phyloP scores from a whole-genome alignment of 2,113 vertebrate species.

The Larimichthys polyactis region DNA sequence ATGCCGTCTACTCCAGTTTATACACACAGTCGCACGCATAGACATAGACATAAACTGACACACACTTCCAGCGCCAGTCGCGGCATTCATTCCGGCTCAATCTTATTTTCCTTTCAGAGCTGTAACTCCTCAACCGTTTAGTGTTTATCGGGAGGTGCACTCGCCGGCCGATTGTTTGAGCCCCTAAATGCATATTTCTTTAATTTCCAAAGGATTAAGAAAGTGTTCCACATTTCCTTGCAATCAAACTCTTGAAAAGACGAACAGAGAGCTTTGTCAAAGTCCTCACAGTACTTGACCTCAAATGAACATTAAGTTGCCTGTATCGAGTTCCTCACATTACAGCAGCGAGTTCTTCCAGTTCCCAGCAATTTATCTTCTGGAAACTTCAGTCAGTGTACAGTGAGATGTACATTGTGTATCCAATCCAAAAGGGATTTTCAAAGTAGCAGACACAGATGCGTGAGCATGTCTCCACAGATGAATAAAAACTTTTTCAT shows the following conservation, averaged over 20 bases:
- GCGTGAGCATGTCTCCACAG: slow-evolving; percentile 40
- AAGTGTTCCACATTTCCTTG: slow-evolving; percentile 61
- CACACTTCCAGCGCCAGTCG: slow-evolving; percentile 25
- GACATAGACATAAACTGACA: slow-evolving; percentile 46
- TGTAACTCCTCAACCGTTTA: slow-evolving; percentile 69
- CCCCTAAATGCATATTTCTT: slow-evolving; percentile 72
- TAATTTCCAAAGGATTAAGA: slow-evolving; percentile 77
- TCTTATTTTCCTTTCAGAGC: slow-evolving; percentile 70
- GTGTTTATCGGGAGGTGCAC: slow-evolving; percentile 73
- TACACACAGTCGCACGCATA: slow-evolving; percentile 50
- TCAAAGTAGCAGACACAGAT: slow-evolving; percentile 40
- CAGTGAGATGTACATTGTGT: slow-evolving; percentile 44
- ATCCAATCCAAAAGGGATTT: slow-evolving; percentile 39
- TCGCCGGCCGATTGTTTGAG: slow-evolving; percentile 65
- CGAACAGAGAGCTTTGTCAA: slow-evolving; percentile 66
- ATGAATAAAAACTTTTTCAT: slow-evolving; percentile 25
- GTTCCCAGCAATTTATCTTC: slow-evolving; percentile 49
- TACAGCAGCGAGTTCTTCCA: slow-evolving; percentile 49
- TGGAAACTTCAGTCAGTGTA: slow-evolving; percentile 38
- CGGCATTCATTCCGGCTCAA: slow-evolving; percentile 61
- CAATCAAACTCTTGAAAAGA: slow-evolving; percentile 67
- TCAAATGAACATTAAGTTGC: slow-evolving; percentile 66
- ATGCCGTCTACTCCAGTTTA: slow-evolving; percentile 42
- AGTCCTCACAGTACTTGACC: slow-evolving; percentile 59
- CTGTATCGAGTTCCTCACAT: slow-evolving; percentile 56